Conservation (phyloP, 2,797 vertebrate genomes). For the Gobio occitaniae region DNA sequence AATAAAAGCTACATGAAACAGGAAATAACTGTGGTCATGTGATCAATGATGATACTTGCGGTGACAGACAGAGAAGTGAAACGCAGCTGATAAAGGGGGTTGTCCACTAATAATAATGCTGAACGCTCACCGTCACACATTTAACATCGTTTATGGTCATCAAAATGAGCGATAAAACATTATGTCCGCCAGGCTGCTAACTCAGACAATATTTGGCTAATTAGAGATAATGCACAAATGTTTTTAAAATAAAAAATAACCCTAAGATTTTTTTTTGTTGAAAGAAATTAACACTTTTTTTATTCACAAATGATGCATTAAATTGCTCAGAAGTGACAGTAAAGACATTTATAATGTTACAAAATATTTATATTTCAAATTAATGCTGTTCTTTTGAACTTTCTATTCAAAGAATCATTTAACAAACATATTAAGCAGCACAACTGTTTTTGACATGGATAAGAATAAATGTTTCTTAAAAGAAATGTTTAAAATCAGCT, state of each 20-base stretch:
- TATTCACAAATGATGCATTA: background rate
- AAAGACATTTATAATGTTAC: background rate
- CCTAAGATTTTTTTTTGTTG: background rate
- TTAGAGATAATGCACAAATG: background rate
- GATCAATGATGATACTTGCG: constrained; percentile 19
- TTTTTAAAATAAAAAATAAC: background rate
- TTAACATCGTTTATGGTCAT: background rate
- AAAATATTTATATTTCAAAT: background rate
- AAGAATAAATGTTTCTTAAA: background rate
- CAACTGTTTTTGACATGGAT: background rate
- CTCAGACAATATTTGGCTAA: background rate
- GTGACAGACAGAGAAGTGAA: constrained; percentile 60
- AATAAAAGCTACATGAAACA: constrained; percentile 53
- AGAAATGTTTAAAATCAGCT: background rate
- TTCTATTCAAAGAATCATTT: background rate
- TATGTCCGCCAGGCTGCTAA: too few relatives aligned
- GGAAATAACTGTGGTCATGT: constrained; percentile 49
- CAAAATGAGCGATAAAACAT: background rate
- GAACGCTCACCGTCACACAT: background rate
- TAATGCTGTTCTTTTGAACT: background rate
- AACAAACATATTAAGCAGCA: background rate
- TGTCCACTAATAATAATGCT: background rate
- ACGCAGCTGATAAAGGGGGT: constrained; percentile 48
- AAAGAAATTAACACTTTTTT: background rate
- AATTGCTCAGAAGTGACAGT: background rate